These are phyloP conservation scores for Clepsis dumicolana DNA, from an alignment of 2,888 invertebrate genomes.

Conservation along the genomic window DNA sequence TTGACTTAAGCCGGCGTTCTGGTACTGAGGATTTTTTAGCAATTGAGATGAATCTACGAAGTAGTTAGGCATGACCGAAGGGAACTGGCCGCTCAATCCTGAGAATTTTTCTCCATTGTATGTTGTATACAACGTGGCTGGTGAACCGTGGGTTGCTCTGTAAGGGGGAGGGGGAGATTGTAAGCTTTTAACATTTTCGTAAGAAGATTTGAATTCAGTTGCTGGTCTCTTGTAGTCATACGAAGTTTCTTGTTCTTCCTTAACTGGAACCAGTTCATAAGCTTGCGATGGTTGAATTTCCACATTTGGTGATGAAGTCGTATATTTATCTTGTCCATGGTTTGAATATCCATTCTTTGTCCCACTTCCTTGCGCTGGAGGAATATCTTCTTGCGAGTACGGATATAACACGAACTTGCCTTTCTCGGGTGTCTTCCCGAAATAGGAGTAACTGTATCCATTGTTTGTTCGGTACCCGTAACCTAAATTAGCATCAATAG, in stretches of 20 bases:
- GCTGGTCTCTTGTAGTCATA: conserved; percentile 71
- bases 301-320: conserved; percentile 68
- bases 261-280: conserved; percentile 75
- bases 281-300: conserved; percentile 87
- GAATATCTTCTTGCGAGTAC: conserved; percentile 89
- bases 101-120: conserved; percentile 80
- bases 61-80: conserved; percentile 79
- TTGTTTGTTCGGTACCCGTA: conserved; percentile 87
- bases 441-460: conserved; percentile 81
- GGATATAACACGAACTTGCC: conserved; percentile 89
- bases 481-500: conserved; percentile 90
- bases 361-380: conserved; percentile 56
- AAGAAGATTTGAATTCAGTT: conserved; percentile 62
- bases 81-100: conserved; percentile 77
- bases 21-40: conserved; percentile 77
- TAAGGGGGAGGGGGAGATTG: conserved; percentile 59
- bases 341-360: conserved; percentile 50
- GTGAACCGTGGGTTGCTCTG: conserved; percentile 48
- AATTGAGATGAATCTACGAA: conserved; percentile 78
- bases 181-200: conserved; percentile 59
- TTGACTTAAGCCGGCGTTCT: conserved; percentile 80
- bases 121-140: conserved; percentile 77
- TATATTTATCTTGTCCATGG: conserved; percentile 53
- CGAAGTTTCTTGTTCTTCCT: conserved; percentile 62
- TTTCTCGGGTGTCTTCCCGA: conserved; percentile 78